Conservation (phyloP, 2,113 vertebrate genomes). For the Leptobrachium ailaonicum region DNA sequence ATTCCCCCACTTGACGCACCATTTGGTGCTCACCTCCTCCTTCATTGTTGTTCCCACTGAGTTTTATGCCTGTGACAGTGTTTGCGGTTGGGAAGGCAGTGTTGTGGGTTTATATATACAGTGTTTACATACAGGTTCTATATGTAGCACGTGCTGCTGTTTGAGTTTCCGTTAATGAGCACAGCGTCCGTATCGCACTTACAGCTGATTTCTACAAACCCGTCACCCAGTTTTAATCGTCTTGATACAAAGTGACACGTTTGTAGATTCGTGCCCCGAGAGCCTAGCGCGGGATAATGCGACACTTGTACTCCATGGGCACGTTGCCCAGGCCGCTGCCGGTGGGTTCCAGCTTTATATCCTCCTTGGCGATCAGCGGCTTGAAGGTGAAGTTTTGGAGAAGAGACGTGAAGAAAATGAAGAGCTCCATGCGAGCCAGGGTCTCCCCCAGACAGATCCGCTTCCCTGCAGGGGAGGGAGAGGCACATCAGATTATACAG, state of each 20-base stretch:
- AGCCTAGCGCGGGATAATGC: slow-evolving; percentile 2
- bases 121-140: too few relatives aligned
- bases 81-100: too few relatives aligned
- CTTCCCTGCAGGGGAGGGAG: slow-evolving; percentile 53
- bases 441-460: slow-evolving; percentile 62
- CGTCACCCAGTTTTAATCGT: too few relatives aligned
- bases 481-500: not conserved
- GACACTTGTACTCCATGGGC: not conserved
- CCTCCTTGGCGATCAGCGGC: not conserved
- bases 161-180: not conserved
- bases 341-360: slow-evolving; percentile 8
- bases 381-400: slow-evolving; percentile 64
- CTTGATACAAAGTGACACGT: too few relatives aligned
- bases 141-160: too few relatives aligned
- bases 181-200: not conserved
- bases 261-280: too few relatives aligned
- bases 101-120: too few relatives aligned
- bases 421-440: slow-evolving; percentile 67
- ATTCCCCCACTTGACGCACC: too few relatives aligned
- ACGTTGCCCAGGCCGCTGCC: slow-evolving; percentile 3
- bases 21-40: too few relatives aligned
- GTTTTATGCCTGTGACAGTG: too few relatives aligned
- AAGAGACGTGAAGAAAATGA: slow-evolving; percentile 67
- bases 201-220: not conserved
- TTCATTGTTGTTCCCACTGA: too few relatives aligned